Conservation (phyloP, 64 coral and sea anemone species). For the Montipora foliosa region DNA sequence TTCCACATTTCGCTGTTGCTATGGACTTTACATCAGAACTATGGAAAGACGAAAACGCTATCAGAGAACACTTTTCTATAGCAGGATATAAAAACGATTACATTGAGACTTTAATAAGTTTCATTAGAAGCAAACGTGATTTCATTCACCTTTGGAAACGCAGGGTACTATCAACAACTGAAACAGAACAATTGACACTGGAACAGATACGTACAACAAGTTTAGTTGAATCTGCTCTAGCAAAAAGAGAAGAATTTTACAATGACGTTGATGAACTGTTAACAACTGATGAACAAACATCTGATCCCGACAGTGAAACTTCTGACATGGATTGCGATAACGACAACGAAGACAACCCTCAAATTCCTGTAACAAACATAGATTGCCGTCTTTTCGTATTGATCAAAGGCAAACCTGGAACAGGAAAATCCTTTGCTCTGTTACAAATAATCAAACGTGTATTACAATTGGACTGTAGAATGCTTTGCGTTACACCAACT, state of each 20-base stretch:
- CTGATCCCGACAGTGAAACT: no score
- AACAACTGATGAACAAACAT: no score
- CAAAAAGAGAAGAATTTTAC: not conserved
- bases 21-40: not conserved
- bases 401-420: constrained; percentile 24
- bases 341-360: no score
- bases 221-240: not conserved
- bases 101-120: not conserved
- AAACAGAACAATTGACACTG: not conserved
- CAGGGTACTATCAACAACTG: not conserved
- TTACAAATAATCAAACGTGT: not conserved
- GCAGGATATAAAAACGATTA: not conserved
- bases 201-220: not conserved
- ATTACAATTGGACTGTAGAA: not conserved
- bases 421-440: constrained; percentile 22
- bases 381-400: constrained; percentile 1
- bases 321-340: not conserved
- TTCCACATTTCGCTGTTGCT: not conserved
- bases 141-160: not conserved
- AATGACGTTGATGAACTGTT: no score
- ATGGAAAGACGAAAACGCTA: not conserved
- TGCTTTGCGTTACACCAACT: not conserved
- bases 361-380: not conserved
- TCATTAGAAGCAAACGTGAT: not conserved
- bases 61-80: not conserved